Conservation (phyloP, 2,113 vertebrate genomes). For the Pseudois nayaur region DNA sequence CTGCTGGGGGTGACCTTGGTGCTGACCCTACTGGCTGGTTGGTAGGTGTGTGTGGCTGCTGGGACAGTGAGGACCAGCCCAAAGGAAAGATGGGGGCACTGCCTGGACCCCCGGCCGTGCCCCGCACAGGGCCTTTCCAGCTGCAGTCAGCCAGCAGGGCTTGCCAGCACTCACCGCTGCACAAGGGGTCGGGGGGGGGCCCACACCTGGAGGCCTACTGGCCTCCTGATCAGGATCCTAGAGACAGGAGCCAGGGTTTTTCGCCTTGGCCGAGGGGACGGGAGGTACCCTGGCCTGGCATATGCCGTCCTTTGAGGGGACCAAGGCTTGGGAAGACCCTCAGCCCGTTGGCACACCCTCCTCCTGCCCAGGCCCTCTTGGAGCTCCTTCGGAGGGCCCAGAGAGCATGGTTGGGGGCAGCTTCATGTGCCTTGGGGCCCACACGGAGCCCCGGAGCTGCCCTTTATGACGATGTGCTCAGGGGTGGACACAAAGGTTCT, state of each 20-base stretch:
- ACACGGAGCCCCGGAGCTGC: neutral
- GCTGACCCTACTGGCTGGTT: neutral
- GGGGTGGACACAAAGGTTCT: fast-evolving
- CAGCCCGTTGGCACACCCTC: neutral
- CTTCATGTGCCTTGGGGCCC: neutral
- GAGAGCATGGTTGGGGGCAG: neutral
- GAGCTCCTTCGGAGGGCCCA: neutral
- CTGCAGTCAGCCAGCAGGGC: neutral
- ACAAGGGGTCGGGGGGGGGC: fast-evolving
- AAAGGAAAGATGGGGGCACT: neutral
- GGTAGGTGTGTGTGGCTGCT: fast-evolving
- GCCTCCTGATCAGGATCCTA: too few relatives aligned
- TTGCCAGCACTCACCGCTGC: neutral
- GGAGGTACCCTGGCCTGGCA: neutral
- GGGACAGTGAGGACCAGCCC: neutral
- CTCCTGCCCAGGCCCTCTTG: neutral
- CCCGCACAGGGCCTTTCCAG: fast-evolving
- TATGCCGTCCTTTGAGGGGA: fast-evolving
- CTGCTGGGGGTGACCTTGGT: fast-evolving
- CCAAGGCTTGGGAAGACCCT: neutral
- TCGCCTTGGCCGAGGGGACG: fast-evolving
- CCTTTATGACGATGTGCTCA: neutral
- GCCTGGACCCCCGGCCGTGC: fast-evolving
- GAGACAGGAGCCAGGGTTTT: neutral
- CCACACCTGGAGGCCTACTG: neutral